Conservation (phyloP, 2,888 invertebrate species). For the Conistra vaccinii region DNA sequence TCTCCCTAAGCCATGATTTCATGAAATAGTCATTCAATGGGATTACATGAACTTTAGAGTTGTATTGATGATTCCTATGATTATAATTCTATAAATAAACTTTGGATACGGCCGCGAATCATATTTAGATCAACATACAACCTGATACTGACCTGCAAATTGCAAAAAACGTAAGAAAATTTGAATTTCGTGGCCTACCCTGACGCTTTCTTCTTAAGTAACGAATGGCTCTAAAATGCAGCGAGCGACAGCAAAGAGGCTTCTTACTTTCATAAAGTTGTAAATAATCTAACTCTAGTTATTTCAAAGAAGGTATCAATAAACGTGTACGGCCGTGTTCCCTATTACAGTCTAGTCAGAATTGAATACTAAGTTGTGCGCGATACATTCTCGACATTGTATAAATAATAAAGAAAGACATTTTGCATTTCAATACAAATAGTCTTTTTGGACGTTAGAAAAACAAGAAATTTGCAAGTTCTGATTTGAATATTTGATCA, state of each 20-base stretch:
- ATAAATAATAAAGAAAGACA: slow-evolving; percentile 30
- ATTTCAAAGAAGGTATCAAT: slow-evolving; percentile 35
- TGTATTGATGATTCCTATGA: too few relatives aligned
- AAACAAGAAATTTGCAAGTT: background rate
- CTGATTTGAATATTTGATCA: background rate
- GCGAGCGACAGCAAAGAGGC: slow-evolving; percentile 47
- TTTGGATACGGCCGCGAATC: too few relatives aligned
- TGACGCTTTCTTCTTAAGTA: too few relatives aligned
- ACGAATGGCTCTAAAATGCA: slow-evolving; percentile 19
- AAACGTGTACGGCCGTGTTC: slow-evolving; percentile 33
- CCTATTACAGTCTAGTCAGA: slow-evolving; percentile 50
- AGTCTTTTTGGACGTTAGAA: background rate
- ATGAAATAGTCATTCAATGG: too few relatives aligned
- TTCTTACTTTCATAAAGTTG: slow-evolving; percentile 38
- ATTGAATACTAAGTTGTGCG: slow-evolving; percentile 54
- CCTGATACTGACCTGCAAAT: too few relatives aligned
- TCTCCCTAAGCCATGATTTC: too few relatives aligned
- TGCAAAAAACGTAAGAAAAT: too few relatives aligned
- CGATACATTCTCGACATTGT: slow-evolving; percentile 45
- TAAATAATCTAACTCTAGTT: slow-evolving; percentile 53
- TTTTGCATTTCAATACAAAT: slow-evolving; percentile 36
- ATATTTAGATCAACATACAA: too few relatives aligned
- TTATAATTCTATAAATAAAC: too few relatives aligned
- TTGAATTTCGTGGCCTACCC: too few relatives aligned
- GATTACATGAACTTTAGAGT: too few relatives aligned